phyloP scores from a whole-genome alignment of 1,140 invertebrate genomes.

The Heliconius melpomene region DNA sequence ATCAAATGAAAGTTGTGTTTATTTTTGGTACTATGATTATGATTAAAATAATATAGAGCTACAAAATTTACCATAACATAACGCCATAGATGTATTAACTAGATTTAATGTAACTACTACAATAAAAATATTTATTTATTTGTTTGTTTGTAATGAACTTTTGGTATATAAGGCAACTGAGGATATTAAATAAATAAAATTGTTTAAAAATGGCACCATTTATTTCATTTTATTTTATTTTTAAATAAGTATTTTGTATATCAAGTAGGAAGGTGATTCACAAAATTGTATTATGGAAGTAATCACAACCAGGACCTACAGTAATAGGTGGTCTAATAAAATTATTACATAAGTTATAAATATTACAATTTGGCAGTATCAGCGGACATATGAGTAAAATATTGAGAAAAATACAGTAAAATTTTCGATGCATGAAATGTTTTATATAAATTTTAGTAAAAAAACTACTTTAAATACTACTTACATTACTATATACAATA shows the following conservation, averaged over 20 bases:
- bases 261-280: conserved; percentile 31
- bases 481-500: conserved; percentile 47
- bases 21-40: too few species aligned
- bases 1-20: too few species aligned
- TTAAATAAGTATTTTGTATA: conserved; percentile 35
- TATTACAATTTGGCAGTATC: conserved; percentile 29
- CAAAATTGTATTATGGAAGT: conserved; percentile 43
- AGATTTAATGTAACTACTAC: too few species aligned
- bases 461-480: conserved; percentile 62
- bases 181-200: conserved; percentile 43
- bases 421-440: conserved; percentile 30
- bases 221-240: conserved; percentile 48
- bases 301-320: conserved; percentile 66
- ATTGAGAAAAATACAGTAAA: conserved; percentile 4
- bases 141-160: neutral
- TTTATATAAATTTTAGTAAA: conserved; percentile 50
- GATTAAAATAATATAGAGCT: too few species aligned
- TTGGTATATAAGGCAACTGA: neutral
- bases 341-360: conserved; percentile 34
- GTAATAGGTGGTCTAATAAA: conserved; percentile 45
- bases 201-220: conserved; percentile 65
- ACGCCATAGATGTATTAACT: too few species aligned
- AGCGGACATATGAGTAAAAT: neutral
- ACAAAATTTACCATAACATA: too few species aligned
- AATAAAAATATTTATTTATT: neutral